These are phyloP conservation scores for Rhagoletis pomonella DNA, from an alignment of 1,140 invertebrate genomes.

Conservation along the genomic window DNA sequence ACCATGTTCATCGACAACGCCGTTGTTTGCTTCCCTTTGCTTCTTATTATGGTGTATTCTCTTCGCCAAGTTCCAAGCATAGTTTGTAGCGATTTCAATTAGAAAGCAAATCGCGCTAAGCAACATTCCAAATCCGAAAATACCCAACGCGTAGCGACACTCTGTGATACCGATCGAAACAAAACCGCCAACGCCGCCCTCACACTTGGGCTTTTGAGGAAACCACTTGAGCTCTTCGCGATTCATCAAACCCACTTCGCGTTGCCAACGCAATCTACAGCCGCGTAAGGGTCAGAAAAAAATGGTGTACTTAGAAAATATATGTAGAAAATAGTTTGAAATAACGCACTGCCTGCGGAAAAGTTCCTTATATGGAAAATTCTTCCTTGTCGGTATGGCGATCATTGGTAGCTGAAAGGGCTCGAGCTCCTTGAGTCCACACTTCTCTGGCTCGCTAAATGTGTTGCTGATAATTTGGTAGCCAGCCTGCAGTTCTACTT, in stretches of 20 bases:
- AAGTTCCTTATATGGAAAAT: constrained; percentile 77
- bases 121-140: constrained; percentile 73
- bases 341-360: constrained; percentile 74
- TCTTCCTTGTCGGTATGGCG: constrained; percentile 75
- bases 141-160: constrained; percentile 74
- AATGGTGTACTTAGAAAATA: background rate
- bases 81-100: constrained; percentile 60
- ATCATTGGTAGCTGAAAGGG: constrained; percentile 76
- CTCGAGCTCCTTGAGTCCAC: constrained; percentile 76
- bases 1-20: background rate
- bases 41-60: background rate
- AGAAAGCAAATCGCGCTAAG: constrained; percentile 63
- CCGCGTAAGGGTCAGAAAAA: constrained; percentile 35
- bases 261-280: constrained; percentile 72
- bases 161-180: constrained; percentile 76
- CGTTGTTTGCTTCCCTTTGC: background rate
- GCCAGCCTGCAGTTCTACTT: constrained; percentile 76
- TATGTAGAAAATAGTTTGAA: background rate
- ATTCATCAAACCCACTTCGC: constrained; percentile 72
- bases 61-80: constrained; percentile 52
- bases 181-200: constrained; percentile 73
- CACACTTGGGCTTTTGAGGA: constrained; percentile 75
- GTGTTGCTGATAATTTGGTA: constrained; percentile 78
- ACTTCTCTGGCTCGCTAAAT: constrained; percentile 78
- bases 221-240: constrained; percentile 73